These are phyloP conservation scores for Mizuhopecten yessoensis DNA, from an alignment of 1,140 invertebrate species.

Conservation along the genomic window DNA sequence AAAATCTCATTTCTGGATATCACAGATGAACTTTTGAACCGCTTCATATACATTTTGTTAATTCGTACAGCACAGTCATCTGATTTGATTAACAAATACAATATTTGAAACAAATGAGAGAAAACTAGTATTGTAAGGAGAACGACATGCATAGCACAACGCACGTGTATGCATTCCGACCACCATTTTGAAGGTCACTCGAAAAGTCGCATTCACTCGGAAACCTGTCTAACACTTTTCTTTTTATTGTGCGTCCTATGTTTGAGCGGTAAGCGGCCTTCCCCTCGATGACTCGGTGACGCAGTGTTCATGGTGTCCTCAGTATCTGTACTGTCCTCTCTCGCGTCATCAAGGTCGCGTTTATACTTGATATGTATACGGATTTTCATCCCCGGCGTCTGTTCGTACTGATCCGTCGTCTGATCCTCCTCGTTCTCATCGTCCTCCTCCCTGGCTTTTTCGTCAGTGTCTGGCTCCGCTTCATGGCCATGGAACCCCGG, in stretches of 20 bases:
- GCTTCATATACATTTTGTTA: no score
- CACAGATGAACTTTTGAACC: no score
- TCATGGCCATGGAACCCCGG: not conserved
- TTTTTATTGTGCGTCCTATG: not conserved
- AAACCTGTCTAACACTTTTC: not conserved
- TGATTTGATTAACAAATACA: no score
- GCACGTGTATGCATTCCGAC: no score
- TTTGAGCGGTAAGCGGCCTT: not conserved
- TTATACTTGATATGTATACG: constrained; percentile 7
- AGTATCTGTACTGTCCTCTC: not conserved
- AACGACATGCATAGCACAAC: no score
- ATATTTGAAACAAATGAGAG: no score
- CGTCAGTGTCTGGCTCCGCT: not conserved
- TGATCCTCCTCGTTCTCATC: not conserved
- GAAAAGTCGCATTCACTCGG: no score
- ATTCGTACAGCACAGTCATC: no score
- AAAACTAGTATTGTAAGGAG: no score
- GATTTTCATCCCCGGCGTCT: not conserved
- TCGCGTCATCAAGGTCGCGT: not conserved
- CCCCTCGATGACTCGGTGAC: not conserved
- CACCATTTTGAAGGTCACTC: no score
- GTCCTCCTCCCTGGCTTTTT: no score
- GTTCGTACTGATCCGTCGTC: not conserved
- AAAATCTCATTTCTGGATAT: no score
- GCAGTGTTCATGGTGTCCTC: not conserved